Evolutionary conservation across 2,113 vertebrate genomes (phyloP).

Genomic region (Cathartes aura): DNA sequence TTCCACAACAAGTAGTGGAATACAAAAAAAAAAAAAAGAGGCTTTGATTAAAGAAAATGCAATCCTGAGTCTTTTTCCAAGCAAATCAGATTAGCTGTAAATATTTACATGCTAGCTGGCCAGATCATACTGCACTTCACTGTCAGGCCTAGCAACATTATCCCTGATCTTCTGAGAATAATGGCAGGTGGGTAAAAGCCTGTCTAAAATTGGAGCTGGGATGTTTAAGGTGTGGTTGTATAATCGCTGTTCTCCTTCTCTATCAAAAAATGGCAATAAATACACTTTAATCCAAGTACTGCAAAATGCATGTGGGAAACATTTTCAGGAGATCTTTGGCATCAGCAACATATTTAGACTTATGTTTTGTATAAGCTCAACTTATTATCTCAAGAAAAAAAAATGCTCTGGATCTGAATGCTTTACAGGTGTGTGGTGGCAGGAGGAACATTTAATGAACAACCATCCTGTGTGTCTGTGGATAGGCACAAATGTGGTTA

Average conservation of each 20-base stretch:
- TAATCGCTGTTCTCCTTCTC: neutral
- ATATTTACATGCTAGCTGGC: neutral
- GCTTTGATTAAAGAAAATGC: neutral
- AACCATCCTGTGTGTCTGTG: neutral
- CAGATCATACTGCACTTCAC: neutral
- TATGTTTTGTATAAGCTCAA: neutral
- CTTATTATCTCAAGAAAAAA: neutral
- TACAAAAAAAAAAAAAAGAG: neutral
- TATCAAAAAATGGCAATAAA: neutral
- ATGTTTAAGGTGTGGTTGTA: neutral
- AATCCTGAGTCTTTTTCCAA: neutral
- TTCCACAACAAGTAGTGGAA: neutral
- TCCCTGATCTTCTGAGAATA: neutral
- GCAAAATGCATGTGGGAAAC: neutral
- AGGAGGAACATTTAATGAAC: neutral
- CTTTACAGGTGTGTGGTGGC: neutral
- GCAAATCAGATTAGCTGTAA: neutral
- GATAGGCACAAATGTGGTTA: neutral
- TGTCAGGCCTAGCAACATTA: neutral
- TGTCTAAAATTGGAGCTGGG: neutral
- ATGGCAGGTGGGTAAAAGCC: neutral
- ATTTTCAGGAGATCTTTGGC: neutral
- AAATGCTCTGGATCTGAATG: neutral
- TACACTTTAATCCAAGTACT: neutral
- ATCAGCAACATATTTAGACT: neutral